Evolutionary conservation across 2,797 vertebrate species (phyloP), one percentile per base, ranked within the genome.

Genomic region (Discoglossus pictus): DNA sequence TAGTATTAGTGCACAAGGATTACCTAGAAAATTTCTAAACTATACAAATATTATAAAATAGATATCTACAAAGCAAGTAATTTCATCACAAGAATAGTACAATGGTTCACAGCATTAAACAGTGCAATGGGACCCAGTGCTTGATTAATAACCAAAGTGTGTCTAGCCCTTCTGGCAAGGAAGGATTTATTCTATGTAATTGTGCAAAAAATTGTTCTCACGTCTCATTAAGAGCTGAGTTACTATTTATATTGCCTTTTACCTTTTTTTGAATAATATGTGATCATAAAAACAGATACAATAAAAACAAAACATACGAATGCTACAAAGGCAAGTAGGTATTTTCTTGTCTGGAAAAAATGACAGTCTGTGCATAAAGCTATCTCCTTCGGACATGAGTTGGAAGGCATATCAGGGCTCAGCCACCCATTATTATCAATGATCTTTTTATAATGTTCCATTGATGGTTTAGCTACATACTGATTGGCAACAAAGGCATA

Each of bases 371-470:
- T 11, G 64, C 93, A 95, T 0, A 69, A 65, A 6, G 69, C 67
- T 13, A 81, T 44, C 6, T 73, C 56, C 50, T 80, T 83, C 3
- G 86, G 84, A 70, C 97, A 98, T 34, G 84, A 76, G 64, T 80
- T 70, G 1, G 79, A 78, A 4, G 73, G 31, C 0, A 77, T 64
- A 15, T 87, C 80, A 1, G 81, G 65, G 9, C 80, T 75, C 6
- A 89, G 93, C 76, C 97, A 98, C 74, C 95, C 94, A 0, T 93
- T 93, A 65, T 86, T 86, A 62, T 85, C 82, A 65, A 98, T 96
- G 75, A 98, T 93, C 82, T 91, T 88, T 61, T 83, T 91, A 72
- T 97, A 99, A 80, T 91, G 87, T 61, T 82, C 83, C 72, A 96
- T 76, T 0, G 96, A 99, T 1, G 89, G 86, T 78, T 99, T 99